Evolutionary conservation across 35 echinoderm and acorn worm species (phyloP).

Genomic region (Diadema setosum): DNA sequence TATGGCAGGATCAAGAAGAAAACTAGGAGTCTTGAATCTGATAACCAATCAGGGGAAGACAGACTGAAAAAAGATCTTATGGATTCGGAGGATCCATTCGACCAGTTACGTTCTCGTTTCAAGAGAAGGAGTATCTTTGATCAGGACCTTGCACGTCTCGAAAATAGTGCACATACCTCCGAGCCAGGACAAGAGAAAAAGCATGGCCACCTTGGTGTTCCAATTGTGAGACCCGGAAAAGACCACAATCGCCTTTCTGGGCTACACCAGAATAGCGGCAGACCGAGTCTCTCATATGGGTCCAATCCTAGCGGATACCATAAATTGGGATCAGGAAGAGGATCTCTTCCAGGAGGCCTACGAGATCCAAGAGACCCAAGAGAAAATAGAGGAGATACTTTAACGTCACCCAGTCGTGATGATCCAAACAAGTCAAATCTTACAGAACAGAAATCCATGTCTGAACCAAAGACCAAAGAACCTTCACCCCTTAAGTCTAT

Average conservation of each 20-base stretch:
- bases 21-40: conserved; percentile 52
- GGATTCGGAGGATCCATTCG: conserved; percentile 47
- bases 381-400: background rate
- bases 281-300: background rate
- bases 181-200: conserved; percentile 13
- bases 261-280: background rate
- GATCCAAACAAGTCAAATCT: conserved; percentile 4
- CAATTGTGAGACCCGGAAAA: background rate
- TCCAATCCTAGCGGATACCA: background rate
- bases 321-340: background rate
- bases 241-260: background rate
- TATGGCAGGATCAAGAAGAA: conserved; percentile 80
- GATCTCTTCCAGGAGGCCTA: background rate
- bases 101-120: conserved; percentile 12
- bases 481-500: conserved; percentile 70
- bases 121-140: conserved; percentile 94
- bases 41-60: background rate
- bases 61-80: conserved; percentile 4
- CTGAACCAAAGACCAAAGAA: conserved; percentile 14
- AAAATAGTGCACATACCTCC: conserved; percentile 43
- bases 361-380: conserved; percentile 41
- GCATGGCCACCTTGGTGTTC: background rate
- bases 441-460: background rate
- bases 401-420: background rate
- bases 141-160: conserved; percentile 68